Conservation (phyloP, 2,113 vertebrate genomes). For the Piaya cayana region DNA sequence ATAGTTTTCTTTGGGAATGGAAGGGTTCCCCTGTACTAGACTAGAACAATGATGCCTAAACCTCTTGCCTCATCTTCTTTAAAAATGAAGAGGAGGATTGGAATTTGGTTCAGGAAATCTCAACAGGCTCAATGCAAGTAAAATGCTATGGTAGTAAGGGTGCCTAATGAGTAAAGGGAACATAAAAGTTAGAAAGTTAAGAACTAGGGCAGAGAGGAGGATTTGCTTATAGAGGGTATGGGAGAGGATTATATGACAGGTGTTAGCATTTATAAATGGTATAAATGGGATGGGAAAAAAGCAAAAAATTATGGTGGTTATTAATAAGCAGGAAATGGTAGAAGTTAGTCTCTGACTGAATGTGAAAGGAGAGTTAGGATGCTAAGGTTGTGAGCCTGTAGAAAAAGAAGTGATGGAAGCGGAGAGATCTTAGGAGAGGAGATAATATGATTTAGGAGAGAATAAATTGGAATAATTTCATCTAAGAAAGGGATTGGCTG, state of each 20-base stretch:
- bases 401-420: not conserved
- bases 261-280: not conserved
- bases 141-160: fast-evolving
- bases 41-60: not conserved
- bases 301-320: not conserved
- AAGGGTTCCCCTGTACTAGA: not conserved
- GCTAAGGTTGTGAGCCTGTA: not conserved
- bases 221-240: not conserved
- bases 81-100: not conserved
- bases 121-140: not conserved
- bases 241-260: not conserved
- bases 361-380: not conserved
- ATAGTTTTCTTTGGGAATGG: not conserved
- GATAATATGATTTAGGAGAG: conserved; percentile 23
- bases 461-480: conserved; percentile 14
- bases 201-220: not conserved
- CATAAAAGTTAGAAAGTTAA: not conserved
- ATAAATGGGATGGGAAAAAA: not conserved
- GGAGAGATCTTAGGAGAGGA: not conserved
- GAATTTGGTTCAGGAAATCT: not conserved
- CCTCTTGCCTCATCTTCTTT: not conserved
- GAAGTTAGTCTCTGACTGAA: not conserved
- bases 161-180: not conserved
- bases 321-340: not conserved
- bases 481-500: not conserved